A percentile compares a stretch with the other conserved stretches of the same genome.
phyloP scores from a whole-genome alignment of 2,113 vertebrate species.

The Poicephalus meyeri region DNA sequence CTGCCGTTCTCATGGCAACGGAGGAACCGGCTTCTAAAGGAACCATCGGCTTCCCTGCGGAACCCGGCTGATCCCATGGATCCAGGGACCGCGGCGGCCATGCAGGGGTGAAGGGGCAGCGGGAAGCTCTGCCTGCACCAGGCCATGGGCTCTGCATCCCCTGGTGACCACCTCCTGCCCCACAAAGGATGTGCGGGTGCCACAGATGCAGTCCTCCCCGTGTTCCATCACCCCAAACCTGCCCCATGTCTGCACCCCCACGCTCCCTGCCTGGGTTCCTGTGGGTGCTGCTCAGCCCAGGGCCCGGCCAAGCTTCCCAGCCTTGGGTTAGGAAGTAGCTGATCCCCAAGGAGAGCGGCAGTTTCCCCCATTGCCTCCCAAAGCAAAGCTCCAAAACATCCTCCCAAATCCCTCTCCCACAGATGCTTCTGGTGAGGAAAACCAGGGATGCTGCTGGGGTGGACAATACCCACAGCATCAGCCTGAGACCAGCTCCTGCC shows the following conservation, averaged over 20 bases:
- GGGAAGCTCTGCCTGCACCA: not conserved
- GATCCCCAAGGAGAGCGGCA: not conserved
- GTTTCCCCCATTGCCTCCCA: not conserved
- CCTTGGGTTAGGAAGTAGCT: not conserved
- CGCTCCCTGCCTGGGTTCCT: not conserved
- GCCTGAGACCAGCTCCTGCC: not conserved
- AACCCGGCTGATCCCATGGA: no score
- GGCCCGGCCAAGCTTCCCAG: not conserved
- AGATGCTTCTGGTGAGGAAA: not conserved
- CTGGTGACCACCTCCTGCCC: no score
- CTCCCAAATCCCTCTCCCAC: not conserved
- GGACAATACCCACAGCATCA: not conserved
- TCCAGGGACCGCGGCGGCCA: no score
- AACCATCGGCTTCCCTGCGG: not conserved
- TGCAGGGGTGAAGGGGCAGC: not conserved
- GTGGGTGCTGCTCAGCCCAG: not conserved
- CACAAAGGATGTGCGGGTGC: accelerated
- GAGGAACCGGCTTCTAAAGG: not conserved
- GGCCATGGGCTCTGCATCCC: accelerated
- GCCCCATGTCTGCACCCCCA: accelerated
- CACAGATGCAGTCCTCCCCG: not conserved
- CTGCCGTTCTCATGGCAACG: not conserved
- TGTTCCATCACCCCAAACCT: not conserved
- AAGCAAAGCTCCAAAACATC: not conserved
- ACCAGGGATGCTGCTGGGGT: not conserved